Evolutionary conservation across 2,888 invertebrate genomes (phyloP).

Genomic region (Achlya flavicornis): DNA sequence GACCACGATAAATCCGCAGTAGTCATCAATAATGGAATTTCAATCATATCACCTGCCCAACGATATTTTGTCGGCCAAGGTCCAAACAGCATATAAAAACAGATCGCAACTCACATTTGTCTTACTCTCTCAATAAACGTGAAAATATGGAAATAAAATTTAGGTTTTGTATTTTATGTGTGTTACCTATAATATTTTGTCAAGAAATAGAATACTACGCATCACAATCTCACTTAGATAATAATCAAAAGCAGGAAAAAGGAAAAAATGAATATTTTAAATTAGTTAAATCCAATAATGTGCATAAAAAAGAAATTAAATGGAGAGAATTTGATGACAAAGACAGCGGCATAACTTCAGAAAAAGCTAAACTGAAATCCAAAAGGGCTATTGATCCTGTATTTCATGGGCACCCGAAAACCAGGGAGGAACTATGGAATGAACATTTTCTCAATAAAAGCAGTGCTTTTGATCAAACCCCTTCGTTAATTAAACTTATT

Average conservation of each 20-base stretch:
- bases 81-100: constrained; percentile 59
- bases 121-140: constrained; percentile 14
- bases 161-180: constrained; percentile 15
- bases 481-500: constrained; percentile 85
- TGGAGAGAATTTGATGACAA: constrained; percentile 31
- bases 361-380: constrained; percentile 27
- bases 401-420: constrained; percentile 84
- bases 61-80: constrained; percentile 64
- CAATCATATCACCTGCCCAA: constrained; percentile 79
- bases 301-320: constrained; percentile 15
- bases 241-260: not conserved
- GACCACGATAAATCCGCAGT: constrained; percentile 44
- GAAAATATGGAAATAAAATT: not conserved
- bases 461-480: constrained; percentile 73
- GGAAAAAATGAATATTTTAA: not conserved
- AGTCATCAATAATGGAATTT: constrained; percentile 73
- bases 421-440: constrained; percentile 81
- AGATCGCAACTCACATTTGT: constrained; percentile 8
- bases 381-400: constrained; percentile 76
- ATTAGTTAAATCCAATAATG: not conserved
- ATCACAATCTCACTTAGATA: constrained; percentile 44
- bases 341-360: not conserved
- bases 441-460: constrained; percentile 73
- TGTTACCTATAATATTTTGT: constrained; percentile 26
- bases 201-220: constrained; percentile 65